These are phyloP conservation scores for Lutraria rhynchaena DNA, from an alignment of 1,140 invertebrate species.

Conservation along the genomic window DNA sequence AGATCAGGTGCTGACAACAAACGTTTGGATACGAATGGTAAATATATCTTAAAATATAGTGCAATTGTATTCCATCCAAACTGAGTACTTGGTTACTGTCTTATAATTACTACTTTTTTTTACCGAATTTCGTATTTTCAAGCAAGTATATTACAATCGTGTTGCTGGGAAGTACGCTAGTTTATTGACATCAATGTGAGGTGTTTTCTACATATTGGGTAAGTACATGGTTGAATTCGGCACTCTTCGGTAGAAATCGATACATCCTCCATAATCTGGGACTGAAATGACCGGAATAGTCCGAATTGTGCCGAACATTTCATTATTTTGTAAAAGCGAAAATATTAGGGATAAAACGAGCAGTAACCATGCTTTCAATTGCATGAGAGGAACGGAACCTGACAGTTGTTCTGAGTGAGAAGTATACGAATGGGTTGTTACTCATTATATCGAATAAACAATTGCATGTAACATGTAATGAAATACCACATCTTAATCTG, in stretches of 20 bases:
- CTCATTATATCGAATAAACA: too few relatives aligned
- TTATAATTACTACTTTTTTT: neutral
- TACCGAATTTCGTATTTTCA: neutral
- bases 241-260: too few relatives aligned
- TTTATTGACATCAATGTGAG: neutral
- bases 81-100: neutral
- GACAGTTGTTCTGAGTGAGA: too few relatives aligned
- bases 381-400: neutral
- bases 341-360: neutral
- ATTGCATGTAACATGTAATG: too few relatives aligned
- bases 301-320: too few relatives aligned
- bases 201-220: neutral
- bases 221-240: neutral
- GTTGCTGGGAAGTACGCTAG: neutral
- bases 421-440: too few relatives aligned
- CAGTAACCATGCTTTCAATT: neutral
- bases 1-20: conserved; percentile 23
- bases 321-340: too few relatives aligned
- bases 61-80: conserved; percentile 31
- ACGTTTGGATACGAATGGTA: conserved; percentile 40
- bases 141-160: neutral
- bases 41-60: neutral
- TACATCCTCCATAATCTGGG: too few relatives aligned
- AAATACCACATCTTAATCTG: too few relatives aligned
- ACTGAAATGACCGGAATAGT: too few relatives aligned